phyloP scores from a whole-genome alignment of 2,888 invertebrate species.

The Spilosoma lubricipeda region DNA sequence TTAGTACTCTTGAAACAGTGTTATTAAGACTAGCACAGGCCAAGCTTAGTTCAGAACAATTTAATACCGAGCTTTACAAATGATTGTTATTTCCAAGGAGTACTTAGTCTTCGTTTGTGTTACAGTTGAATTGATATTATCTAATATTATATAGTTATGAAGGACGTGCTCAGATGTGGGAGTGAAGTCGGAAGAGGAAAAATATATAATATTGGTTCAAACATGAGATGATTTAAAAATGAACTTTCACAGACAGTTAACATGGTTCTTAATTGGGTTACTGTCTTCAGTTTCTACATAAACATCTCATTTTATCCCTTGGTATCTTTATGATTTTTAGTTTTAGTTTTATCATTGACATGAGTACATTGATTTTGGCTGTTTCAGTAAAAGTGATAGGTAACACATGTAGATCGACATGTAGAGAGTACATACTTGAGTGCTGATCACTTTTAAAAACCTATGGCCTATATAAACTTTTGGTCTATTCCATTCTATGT shows the following conservation, averaged over 20 bases:
- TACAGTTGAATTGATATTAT: constrained; percentile 5
- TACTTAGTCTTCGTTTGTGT: background rate
- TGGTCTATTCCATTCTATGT: too few species aligned
- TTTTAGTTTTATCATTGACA: too few species aligned
- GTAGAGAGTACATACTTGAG: too few species aligned
- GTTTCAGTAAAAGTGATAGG: too few species aligned
- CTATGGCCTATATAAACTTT: too few species aligned
- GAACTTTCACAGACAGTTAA: too few species aligned
- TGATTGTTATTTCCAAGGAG: constrained; percentile 2
- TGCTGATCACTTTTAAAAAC: too few species aligned
- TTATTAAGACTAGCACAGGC: background rate
- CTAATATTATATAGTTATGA: background rate
- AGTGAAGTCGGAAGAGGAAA: background rate
- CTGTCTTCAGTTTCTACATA: too few species aligned
- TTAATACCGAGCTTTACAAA: constrained; percentile 1
- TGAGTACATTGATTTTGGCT: too few species aligned
- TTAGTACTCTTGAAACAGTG: background rate
- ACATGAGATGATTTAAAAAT: background rate
- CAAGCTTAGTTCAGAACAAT: background rate
- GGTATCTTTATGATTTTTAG: too few species aligned
- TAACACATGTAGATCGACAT: too few species aligned
- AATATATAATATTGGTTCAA: background rate
- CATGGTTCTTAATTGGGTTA: too few species aligned
- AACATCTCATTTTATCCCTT: background rate
- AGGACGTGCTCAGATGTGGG: background rate